Evolutionary conservation across 1,140 invertebrate genomes (phyloP), one percentile per base, ranked within the genome.

Genomic region (Cephus cinctus): DNA sequence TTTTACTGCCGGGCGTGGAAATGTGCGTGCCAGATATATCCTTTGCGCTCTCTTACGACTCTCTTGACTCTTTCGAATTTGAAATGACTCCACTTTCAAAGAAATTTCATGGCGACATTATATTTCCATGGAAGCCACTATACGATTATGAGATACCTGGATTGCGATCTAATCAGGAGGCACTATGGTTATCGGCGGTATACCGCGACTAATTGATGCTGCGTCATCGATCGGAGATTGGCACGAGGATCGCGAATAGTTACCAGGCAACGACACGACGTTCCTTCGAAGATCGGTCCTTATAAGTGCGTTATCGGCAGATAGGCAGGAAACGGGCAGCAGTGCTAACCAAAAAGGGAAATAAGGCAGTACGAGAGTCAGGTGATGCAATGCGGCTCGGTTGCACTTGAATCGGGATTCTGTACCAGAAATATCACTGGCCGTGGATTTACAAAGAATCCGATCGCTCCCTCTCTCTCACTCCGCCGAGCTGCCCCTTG

Each of bases 1-100:
- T 56, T 69, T 69, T 67, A 68, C 67, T 61, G 56, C 62, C 54
- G 52, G 36, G 57, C 57, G 62, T 63, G 57, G 56, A 69, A 69
- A 71, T 55, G 56, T 55, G 61, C 50, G 59, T 68, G 61, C 67
- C 68, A 73, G 68, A 41, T 41, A 73, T 71, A 71, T 69, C 59
- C 65, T 65, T 67, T 55, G 46, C 54, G 41, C 47, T 47, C 47
- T 48, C 54, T 61, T 59, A n/a, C n/a, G n/a, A n/a, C n/a, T n/a
- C n/a, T n/a, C n/a, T n/a, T n/a, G n/a, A n/a, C n/a, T n/a, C n/a
- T n/a, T n/a, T n/a, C n/a, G n/a, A n/a, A n/a, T n/a, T n/a, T n/a
- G n/a, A n/a, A n/a, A n/a, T n/a, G n/a, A n/a, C n/a, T n/a, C n/a
- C n/a, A n/a, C n/a, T n/a, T n/a, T n/a, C n/a, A n/a, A n/a, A n/a